phyloP scores from a whole-genome alignment of 1,140 invertebrate species.

The Mercenaria mercenaria region DNA sequence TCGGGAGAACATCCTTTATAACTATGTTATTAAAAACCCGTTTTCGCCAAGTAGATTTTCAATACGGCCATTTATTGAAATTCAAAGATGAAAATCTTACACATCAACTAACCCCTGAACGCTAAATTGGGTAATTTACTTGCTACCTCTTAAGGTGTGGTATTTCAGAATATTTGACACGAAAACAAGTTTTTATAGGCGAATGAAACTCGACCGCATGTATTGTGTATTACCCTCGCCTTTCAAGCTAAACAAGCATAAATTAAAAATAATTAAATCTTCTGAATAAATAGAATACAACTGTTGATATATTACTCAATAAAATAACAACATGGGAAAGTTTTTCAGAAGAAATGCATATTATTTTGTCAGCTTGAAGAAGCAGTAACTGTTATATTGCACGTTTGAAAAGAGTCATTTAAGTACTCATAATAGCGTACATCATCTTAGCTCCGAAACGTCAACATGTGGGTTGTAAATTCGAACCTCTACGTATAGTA shows the following conservation, averaged over 20 bases:
- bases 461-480: too few species aligned
- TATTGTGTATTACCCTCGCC: background rate
- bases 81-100: background rate
- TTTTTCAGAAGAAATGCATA: background rate
- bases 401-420: too few species aligned
- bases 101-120: background rate
- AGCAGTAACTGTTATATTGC: too few species aligned
- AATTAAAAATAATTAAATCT: conserved; percentile 18
- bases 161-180: background rate
- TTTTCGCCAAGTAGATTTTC: background rate
- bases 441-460: too few species aligned
- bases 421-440: too few species aligned
- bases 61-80: conserved; percentile 12
- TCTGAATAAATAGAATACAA: background rate
- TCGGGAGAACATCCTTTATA: background rate
- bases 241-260: background rate
- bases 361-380: too few species aligned
- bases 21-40: background rate
- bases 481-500: too few species aligned
- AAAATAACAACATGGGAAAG: background rate
- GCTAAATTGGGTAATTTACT: conserved; percentile 28
- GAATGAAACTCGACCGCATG: background rate
- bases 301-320: background rate
- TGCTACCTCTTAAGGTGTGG: conserved; percentile 1
- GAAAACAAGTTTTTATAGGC: conserved; percentile 20